Percentiles rank a stretch among this genome's conserved stretches.
These are phyloP conservation scores for Cyanoderma ruficeps DNA, from an alignment of 2,113 vertebrate genomes.

Conservation along the genomic window DNA sequence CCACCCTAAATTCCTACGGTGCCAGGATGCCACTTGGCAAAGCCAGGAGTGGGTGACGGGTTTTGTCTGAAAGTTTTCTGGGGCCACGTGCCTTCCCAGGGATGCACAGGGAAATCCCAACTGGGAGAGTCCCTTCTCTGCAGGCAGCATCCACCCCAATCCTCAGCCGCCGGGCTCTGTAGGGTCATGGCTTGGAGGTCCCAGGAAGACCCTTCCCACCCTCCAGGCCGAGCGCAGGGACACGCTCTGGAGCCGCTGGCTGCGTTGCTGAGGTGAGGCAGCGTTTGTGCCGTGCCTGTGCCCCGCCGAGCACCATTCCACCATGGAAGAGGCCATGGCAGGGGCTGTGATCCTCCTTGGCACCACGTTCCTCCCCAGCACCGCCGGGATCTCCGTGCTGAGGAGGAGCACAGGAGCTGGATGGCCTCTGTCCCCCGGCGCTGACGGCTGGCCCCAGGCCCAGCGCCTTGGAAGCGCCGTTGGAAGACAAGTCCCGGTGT, in stretches of 20 bases:
- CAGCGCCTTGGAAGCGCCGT: background rate
- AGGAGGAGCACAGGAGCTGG: slow-evolving; percentile 15
- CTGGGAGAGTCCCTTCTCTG: rapidly evolving
- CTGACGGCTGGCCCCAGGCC: background rate
- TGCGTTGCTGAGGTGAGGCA: background rate
- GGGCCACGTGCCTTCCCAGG: background rate
- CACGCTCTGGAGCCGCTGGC: rapidly evolving
- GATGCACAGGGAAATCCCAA: background rate
- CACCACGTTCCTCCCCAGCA: background rate
- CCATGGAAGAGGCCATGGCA: rapidly evolving
- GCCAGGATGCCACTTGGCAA: background rate
- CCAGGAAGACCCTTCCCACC: background rate
- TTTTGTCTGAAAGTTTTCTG: background rate
- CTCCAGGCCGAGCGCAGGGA: rapidly evolving
- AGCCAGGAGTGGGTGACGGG: rapidly evolving
- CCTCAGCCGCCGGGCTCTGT: background rate
- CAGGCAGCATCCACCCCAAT: background rate
- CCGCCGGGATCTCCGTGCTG: rapidly evolving
- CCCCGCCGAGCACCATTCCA: rapidly evolving
- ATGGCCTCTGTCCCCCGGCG: background rate
- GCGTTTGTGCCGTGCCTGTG: rapidly evolving
- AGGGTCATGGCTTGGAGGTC: background rate
- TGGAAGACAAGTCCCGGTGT: background rate
- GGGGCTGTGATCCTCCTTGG: background rate
- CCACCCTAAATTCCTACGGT: background rate